phyloP scores from a whole-genome alignment of 2,797 vertebrate genomes.

The Anniella stebbinsi region DNA sequence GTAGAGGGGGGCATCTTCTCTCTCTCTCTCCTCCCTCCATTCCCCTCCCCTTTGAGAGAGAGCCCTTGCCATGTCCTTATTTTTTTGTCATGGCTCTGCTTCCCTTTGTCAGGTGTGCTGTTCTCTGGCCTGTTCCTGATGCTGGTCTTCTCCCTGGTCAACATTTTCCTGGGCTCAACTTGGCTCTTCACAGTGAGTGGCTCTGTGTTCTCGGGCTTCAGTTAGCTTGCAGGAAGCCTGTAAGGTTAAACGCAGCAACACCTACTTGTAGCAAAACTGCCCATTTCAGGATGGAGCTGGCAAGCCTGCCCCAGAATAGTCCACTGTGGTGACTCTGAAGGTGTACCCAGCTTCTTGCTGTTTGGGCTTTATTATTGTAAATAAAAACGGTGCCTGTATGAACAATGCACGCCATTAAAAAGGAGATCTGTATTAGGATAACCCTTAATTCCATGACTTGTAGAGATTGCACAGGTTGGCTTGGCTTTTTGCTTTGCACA shows the following conservation, averaged over 20 bases:
- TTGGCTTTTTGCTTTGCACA: neutral
- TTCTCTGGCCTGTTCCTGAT: slow-evolving; percentile 91
- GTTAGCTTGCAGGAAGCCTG: neutral
- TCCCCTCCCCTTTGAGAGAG: accelerated
- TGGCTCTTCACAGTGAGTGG: slow-evolving; percentile 89
- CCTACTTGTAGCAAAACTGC: neutral
- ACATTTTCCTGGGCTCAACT: slow-evolving; percentile 88
- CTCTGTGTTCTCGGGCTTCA: neutral
- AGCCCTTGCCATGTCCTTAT: neutral
- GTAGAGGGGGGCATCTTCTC: neutral
- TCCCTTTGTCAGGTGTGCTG: slow-evolving; percentile 83
- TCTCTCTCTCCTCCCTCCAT: neutral
- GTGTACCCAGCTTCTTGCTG: neutral
- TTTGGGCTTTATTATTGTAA: neutral
- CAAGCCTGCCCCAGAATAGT: neutral
- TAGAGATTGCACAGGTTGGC: neutral
- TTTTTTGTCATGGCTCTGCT: neutral
- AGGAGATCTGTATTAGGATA: neutral
- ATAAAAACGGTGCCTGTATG: neutral
- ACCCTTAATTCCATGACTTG: neutral
- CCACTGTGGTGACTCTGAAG: neutral
- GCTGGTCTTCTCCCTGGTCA: slow-evolving; percentile 88
- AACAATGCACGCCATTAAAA: neutral
- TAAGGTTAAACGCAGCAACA: neutral
- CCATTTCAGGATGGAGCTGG: neutral